These are phyloP conservation scores for Sitta europaea DNA, from an alignment of 2,113 vertebrate genomes.

Conservation along the genomic window DNA sequence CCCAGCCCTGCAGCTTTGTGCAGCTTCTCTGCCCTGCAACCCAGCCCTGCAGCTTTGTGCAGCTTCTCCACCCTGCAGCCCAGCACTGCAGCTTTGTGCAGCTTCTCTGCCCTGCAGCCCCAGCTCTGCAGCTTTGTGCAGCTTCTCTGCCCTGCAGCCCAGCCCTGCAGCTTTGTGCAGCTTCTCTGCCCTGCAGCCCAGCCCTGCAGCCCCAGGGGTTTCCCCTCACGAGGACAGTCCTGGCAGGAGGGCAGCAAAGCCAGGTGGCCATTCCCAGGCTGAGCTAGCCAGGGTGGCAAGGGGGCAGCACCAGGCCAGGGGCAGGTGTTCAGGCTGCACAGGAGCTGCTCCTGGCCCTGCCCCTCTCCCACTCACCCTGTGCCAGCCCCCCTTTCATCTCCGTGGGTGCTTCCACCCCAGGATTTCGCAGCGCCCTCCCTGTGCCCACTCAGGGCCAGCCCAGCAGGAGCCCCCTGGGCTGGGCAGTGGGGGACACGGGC, in stretches of 20 bases:
- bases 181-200: background rate
- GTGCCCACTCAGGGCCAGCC: background rate
- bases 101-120: background rate
- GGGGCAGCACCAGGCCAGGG: background rate
- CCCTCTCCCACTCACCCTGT: background rate
- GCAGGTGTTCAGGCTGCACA: fast-evolving
- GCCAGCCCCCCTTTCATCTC: background rate
- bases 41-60: background rate
- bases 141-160: too few species aligned
- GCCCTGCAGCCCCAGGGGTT: background rate
- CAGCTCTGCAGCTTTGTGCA: background rate
- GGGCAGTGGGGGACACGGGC: fast-evolving
- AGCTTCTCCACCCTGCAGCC: too few species aligned
- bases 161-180: too few species aligned
- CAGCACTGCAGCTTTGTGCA: too few species aligned
- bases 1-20: background rate
- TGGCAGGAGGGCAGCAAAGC: background rate
- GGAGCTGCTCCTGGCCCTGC: background rate
- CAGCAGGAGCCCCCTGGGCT: fast-evolving
- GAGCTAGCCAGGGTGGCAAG: fast-evolving
- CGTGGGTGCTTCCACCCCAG: fast-evolving
- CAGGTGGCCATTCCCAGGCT: background rate
- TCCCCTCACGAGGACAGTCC: background rate
- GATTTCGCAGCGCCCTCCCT: background rate
- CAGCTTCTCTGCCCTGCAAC: background rate